Base-by-base conservation (phyloP, 2,797 vertebrate species). In the Crossoptilon crossoptilon region DNA sequence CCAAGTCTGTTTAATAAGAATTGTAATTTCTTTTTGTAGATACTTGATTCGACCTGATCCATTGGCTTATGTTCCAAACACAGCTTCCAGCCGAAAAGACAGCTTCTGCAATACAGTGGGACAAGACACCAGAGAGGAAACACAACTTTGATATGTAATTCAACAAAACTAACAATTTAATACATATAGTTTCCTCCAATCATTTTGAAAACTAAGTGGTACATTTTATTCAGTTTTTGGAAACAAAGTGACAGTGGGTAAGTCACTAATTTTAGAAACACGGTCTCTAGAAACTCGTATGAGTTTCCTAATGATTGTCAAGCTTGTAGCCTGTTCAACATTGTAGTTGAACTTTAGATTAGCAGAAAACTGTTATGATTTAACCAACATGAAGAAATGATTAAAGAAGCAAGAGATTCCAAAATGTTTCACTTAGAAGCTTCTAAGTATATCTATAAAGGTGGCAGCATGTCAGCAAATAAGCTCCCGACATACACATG, bases 11-110 rank as follows among this genome's bases (percentile, higher is more conserved):
- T 51, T 39, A 43, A 51, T 63, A 14, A 72, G 17, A 87, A 22
- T 60, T 87, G 9, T 77, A 12, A 60, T 96, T 91, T 95, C 37
- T 94, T 91, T 94, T 85, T 84, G 44, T 91, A 98, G 98, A 71
- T 98, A 98, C 86, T 95, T 98, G 96, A 98, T 98, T 79, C 97
- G 98, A 64, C 97, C 98, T 17, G 98, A 98, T 96, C 98, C 98
- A 15, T 44, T 98, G 96, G 93, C 97, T 7, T 98, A 98, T 1
- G 97, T 98, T 91, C 97, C 98, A 69, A 98, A 97, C 75, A 96
- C 91, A 37, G 96, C 96, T 44, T 94, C 97, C 69, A 97, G 97
- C 90, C 95, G 93, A 39, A 98, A 98, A 96, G 95, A 96, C 93
- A 98, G 98, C 94, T 94, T 98, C 93, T 98, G 97, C 80, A 97